A percentile compares a stretch with the other conserved stretches of the same genome.
Evolutionary conservation across 2,113 vertebrate species (phyloP).

Genomic region (Microcebus griseorufus): DNA sequence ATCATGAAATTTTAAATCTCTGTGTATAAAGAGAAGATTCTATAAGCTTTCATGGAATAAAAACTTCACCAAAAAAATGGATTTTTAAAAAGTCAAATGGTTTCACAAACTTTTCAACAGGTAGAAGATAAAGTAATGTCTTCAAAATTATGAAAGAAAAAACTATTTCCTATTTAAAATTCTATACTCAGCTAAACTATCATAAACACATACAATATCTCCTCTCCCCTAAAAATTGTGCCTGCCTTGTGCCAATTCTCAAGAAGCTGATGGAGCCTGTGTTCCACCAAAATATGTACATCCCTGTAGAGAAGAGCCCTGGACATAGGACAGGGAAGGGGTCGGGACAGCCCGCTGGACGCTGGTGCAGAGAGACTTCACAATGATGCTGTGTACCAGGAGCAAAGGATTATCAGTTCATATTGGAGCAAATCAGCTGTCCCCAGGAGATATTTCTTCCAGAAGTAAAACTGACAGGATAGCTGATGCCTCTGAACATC

Average conservation of each 20-base stretch:
- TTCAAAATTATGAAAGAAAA: neutral
- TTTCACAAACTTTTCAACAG: slow-evolving; percentile 22
- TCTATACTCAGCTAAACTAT: neutral
- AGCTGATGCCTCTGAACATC: neutral
- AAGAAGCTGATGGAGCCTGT: neutral
- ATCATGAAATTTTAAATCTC: slow-evolving; percentile 1
- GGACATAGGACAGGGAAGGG: neutral
- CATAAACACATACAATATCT: neutral
- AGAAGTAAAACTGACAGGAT: neutral
- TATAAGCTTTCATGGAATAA: neutral
- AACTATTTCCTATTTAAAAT: neutral
- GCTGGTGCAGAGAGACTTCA: neutral
- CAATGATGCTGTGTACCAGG: rapidly evolving
- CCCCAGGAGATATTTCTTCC: neutral
- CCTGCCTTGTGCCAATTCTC: neutral
- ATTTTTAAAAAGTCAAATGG: neutral
- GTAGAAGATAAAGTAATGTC: neutral
- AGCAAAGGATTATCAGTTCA: neutral
- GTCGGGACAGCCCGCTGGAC: rapidly evolving
- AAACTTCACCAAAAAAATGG: neutral
- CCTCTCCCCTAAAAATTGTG: neutral
- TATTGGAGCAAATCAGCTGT: neutral
- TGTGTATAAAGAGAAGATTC: neutral
- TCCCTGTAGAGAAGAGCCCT: neutral
- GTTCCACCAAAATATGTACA: neutral